These are phyloP conservation scores for Brachionus asplanchnoidis DNA, from an alignment of 1,140 invertebrate species.

Conservation along the genomic window DNA sequence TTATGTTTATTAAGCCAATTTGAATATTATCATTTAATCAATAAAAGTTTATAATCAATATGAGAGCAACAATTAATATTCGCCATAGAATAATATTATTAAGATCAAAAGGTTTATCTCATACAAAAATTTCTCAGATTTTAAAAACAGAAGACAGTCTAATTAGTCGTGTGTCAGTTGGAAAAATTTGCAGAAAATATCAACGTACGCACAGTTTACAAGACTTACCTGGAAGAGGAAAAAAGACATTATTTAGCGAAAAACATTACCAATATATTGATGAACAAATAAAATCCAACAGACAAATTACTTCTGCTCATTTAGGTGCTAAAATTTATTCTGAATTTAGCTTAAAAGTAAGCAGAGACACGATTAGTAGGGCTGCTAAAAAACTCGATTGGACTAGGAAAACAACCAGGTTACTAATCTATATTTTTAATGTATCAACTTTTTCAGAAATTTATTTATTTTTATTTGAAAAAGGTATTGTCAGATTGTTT, in stretches of 20 bases:
- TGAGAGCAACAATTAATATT: neutral
- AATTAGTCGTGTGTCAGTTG: neutral
- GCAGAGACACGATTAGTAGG: neutral
- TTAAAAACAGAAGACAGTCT: neutral
- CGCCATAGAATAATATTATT: neutral
- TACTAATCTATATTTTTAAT: neutral
- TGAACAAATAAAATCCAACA: neutral
- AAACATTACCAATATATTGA: neutral
- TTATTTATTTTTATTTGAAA: no score
- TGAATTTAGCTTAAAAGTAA: neutral
- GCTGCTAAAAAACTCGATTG: neutral
- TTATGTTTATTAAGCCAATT: neutral
- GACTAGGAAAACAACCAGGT: neutral
- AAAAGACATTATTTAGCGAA: neutral
- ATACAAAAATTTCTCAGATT: neutral
- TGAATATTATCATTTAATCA: neutral
- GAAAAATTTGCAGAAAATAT: no score
- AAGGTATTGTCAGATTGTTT: neutral
- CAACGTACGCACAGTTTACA: no score
- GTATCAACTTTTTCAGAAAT: neutral
- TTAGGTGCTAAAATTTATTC: neutral
- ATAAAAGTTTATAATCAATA: neutral
- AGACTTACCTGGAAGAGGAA: no score
- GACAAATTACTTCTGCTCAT: neutral
- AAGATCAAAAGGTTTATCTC: neutral